phyloP scores from a whole-genome alignment of 1,140 invertebrate genomes.

The Leptoteleia sp. region DNA sequence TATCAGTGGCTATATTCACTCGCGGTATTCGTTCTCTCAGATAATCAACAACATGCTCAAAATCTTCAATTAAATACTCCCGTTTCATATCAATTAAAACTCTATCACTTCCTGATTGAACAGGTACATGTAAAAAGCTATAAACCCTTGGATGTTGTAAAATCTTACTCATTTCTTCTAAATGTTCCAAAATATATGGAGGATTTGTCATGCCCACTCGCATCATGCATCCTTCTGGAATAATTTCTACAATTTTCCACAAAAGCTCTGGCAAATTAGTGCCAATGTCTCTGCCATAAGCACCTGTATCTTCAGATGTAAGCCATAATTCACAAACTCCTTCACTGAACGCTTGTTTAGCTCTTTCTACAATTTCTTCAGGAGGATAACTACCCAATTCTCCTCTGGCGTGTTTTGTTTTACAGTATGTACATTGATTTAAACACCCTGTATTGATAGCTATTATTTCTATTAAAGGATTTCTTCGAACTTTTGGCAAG shows the following conservation, averaged over 20 bases:
- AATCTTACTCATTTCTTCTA: constrained; percentile 95
- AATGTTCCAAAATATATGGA: constrained; percentile 97
- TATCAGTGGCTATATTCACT: constrained; percentile 97
- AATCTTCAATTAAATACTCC: constrained; percentile 94
- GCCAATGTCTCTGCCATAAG: constrained; percentile 97
- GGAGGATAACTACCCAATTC: constrained; percentile 96
- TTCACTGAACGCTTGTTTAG: constrained; percentile 92
- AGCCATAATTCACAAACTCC: constrained; percentile 99
- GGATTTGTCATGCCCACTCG: constrained; percentile 98
- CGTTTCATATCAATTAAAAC: constrained; percentile 98
- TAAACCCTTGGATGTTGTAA: constrained; percentile 95
- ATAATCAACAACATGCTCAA: constrained; percentile 94
- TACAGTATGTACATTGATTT: constrained; percentile 99
- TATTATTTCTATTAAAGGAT: constrained; percentile 98
- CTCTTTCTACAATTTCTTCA: constrained; percentile 90
- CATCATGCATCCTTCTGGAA: constrained; percentile 94
- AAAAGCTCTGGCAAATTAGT: constrained; percentile 93
- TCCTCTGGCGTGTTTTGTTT: constrained; percentile 98
- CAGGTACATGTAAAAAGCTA: constrained; percentile 97
- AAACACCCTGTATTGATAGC: constrained; percentile 98
- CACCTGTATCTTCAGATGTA: constrained; percentile 98
- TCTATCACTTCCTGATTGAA: constrained; percentile 97
- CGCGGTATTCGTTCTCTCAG: constrained; percentile 89
- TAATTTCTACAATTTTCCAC: constrained; percentile 92
- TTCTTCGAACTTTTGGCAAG: constrained; percentile 96